Base-by-base conservation (phyloP, 2,888 invertebrate genomes). In the Cartodere bifasciata region DNA sequence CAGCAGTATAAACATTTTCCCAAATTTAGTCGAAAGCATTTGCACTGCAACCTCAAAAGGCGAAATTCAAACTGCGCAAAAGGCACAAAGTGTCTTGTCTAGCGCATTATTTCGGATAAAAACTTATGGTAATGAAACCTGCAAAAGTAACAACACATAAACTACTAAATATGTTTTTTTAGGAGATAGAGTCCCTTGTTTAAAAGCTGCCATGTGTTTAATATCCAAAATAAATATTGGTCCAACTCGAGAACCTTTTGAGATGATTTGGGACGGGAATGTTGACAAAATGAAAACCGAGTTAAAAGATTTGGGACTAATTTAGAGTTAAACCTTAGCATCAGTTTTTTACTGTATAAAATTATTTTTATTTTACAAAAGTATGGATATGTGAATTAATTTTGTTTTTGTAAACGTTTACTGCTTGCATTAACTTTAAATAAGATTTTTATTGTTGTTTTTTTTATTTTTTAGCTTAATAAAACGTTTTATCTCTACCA, bases 1-100 rank as follows among this genome's bases (percentile, higher is more conserved):
- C 12, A 75, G 76, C 0, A 63, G 72, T 2, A 64, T 68, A 37
- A 81, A 74, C 49, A 55, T 79, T 42, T 65, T 72, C 45, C 73
- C 77, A 2, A 61, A 63, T 37, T 44, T 70, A 28, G 68, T 67
- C 12, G 56, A 65, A n/a, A 58, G 68, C 21, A 71, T 80, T 34
- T 44, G 70, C 28, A 53, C 63, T 3, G 66, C 67, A 16, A 63
- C 72, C 4, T 61, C 62, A 28, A 56, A 52, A 7, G 67, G 66
- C 2, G 63, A 72, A 27, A 46, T 68, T 1, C 45, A 47, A 2
- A 60, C 50, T 35, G 74, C 75, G 0, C 64, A 57, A 40, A 47
- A 53, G 2, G 53, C 67, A 14, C 80, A 79, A 46, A 61, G 67
- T 35, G 60, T 64, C 36, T 55, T 74, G 2, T 62, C 61, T 27